Evolutionary conservation across 2,888 invertebrate genomes (phyloP).

Genomic region (Pollenia amentaria): DNA sequence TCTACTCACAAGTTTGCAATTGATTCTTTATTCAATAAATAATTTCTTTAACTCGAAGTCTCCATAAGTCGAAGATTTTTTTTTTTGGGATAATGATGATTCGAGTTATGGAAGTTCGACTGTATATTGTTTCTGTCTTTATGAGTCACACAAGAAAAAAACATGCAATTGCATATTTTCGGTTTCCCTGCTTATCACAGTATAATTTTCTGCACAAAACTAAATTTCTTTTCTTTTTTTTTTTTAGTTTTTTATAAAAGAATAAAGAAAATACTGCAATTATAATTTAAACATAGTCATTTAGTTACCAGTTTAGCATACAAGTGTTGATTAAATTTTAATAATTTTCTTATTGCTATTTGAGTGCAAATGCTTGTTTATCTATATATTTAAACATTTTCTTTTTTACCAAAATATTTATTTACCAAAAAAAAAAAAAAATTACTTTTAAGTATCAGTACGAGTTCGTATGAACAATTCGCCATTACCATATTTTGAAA

Average conservation of each 20-base stretch:
- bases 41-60: too few species aligned
- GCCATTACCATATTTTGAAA: constrained; percentile 65
- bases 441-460: background rate
- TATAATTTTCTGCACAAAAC: constrained; percentile 28
- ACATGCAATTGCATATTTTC: too few species aligned
- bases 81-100: too few species aligned
- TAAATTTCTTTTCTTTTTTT: constrained; percentile 37
- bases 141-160: too few species aligned
- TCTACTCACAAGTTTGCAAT: too few species aligned
- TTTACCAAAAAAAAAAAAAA: constrained; percentile 11
- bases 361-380: constrained; percentile 17
- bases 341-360: background rate
- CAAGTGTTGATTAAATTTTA: constrained; percentile 11
- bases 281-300: background rate
- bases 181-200: background rate
- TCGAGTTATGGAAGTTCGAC: too few species aligned
- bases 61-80: too few species aligned
- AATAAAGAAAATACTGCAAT: constrained; percentile 16
- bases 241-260: constrained; percentile 11
- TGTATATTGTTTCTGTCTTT: too few species aligned
- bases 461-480: constrained; percentile 41
- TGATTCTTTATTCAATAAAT: too few species aligned
- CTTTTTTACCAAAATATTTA: constrained; percentile 5
- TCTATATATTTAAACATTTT: background rate
- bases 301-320: background rate